These are phyloP conservation scores for Pandemis cinnamomeana DNA, from an alignment of 2,888 invertebrate species.

Conservation along the genomic window DNA sequence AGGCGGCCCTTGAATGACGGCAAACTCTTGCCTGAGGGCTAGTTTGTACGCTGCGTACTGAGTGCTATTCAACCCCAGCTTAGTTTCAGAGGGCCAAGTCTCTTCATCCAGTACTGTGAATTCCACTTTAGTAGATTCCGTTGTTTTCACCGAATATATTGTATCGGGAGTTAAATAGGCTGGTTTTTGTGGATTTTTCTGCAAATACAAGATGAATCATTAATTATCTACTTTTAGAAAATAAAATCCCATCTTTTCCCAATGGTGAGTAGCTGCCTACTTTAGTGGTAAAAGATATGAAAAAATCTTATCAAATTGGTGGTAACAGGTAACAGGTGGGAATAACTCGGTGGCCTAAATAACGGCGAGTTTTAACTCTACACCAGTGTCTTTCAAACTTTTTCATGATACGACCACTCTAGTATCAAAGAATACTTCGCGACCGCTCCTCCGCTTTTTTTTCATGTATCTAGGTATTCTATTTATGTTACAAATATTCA, in stretches of 20 bases:
- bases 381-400: no score
- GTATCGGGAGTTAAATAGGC: conserved; percentile 51
- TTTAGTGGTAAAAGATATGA: no score
- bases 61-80: conserved; percentile 85
- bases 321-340: no score
- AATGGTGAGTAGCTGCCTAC: no score
- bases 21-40: conserved; percentile 88
- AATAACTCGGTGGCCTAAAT: no score
- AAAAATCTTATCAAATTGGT: no score
- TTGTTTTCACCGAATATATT: conserved; percentile 39
- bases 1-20: conserved; percentile 93
- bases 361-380: no score
- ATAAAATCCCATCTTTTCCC: neutral
- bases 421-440: no score
- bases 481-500: no score
- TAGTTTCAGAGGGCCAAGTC: conserved; percentile 76
- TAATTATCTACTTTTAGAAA: neutral
- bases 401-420: no score
- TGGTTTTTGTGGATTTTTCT: conserved; percentile 59
- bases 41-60: conserved; percentile 87
- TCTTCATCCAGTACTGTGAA: conserved; percentile 58
- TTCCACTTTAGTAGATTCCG: conserved; percentile 11
- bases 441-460: no score
- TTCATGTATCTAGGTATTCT: no score
- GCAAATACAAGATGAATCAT: conserved; percentile 6